phyloP scores from a whole-genome alignment of 2,797 vertebrate genomes.

The Falco biarmicus region DNA sequence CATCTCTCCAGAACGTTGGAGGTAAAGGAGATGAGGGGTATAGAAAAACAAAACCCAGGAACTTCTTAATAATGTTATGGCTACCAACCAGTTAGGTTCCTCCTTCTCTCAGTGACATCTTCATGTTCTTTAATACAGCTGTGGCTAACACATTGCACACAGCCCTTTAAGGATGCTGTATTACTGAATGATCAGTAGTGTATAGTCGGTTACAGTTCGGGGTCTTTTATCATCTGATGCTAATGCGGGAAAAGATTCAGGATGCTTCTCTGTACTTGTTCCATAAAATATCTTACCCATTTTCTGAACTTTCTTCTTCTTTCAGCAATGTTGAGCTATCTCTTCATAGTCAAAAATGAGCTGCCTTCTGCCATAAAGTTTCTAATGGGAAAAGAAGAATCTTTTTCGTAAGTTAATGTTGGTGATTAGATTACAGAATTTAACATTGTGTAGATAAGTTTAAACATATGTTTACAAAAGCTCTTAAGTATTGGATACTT shows the following conservation, averaged over 20 bases:
- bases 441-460: neutral
- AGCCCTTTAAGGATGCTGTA: neutral
- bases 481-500: neutral
- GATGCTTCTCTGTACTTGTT: neutral
- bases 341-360: conserved; percentile 85
- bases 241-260: neutral
- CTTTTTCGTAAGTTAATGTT: conserved; percentile 76
- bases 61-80: neutral
- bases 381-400: conserved; percentile 76
- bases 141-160: neutral
- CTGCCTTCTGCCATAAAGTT: conserved; percentile 81
- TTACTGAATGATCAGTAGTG: neutral
- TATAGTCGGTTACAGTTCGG: neutral
- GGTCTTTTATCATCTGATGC: neutral
- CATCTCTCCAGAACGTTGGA: conserved; percentile 83
- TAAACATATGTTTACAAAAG: neutral
- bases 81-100: neutral
- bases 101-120: neutral
- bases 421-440: neutral
- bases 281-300: neutral
- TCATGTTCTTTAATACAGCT: neutral
- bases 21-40: conserved; percentile 68
- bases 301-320: conserved; percentile 69
- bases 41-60: neutral
- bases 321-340: conserved; percentile 83